Evolutionary conservation across 2,113 vertebrate genomes (phyloP).

Genomic region (Dromiciops gliroides): DNA sequence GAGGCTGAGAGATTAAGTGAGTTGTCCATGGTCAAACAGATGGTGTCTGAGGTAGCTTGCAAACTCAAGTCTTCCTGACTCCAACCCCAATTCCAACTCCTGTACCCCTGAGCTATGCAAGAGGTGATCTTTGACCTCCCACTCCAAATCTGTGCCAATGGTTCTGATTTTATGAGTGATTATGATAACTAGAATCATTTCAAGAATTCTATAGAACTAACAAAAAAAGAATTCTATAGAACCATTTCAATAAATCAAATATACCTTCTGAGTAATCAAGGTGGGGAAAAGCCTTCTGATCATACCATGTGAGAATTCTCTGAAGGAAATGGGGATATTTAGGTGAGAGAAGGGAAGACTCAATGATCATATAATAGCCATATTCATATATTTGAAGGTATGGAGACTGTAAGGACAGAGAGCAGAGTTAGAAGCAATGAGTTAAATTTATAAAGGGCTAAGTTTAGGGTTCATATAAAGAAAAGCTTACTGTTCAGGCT

Average conservation of each 20-base stretch:
- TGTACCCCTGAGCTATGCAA: too few species aligned
- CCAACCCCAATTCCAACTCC: too few species aligned
- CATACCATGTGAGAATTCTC: not conserved
- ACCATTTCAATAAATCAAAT: too few species aligned
- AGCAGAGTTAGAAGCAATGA: not conserved
- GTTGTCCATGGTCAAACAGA: too few species aligned
- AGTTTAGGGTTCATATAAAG: not conserved
- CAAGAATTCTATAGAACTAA: not conserved
- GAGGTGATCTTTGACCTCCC: too few species aligned
- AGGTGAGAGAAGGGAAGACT: not conserved
- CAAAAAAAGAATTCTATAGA: not conserved
- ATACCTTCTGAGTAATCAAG: not conserved
- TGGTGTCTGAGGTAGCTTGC: too few species aligned
- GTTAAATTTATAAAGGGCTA: not conserved
- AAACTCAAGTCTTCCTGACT: too few species aligned
- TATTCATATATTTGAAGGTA: not conserved
- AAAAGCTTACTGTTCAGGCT: not conserved
- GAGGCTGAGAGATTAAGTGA: too few species aligned
- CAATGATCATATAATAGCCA: not conserved
- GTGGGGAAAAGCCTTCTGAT: not conserved
- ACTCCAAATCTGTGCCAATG: too few species aligned
- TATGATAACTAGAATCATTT: not conserved
- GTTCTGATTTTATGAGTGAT: too few species aligned
- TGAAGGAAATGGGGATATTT: not conserved
- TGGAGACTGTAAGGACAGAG: not conserved